Evolutionary conservation across 2,797 vertebrate genomes (phyloP).

Genomic region (Simalia tracyae): DNA sequence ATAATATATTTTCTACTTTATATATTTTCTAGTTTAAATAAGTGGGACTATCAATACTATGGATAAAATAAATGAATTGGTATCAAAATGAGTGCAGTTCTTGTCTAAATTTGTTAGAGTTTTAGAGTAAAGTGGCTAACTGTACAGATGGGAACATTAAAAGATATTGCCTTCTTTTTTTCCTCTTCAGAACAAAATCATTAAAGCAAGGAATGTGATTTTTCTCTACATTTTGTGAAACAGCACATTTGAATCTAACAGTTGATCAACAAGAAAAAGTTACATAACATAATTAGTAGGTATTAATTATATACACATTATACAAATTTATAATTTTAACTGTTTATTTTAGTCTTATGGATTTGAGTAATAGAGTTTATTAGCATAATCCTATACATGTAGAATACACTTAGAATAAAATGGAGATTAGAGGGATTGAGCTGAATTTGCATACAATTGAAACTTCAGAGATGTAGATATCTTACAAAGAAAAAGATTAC

Average conservation of each 20-base stretch:
- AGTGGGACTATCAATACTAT: background rate
- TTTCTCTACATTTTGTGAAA: background rate
- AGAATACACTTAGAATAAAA: background rate
- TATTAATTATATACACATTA: background rate
- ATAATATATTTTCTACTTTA: background rate
- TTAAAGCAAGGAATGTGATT: background rate
- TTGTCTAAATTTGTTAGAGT: background rate
- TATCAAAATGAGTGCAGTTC: background rate
- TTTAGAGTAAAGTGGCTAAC: background rate
- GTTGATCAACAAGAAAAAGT: background rate
- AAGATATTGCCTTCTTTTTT: background rate
- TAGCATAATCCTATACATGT: background rate
- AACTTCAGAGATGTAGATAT: background rate
- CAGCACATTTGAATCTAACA: background rate
- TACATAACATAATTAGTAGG: background rate
- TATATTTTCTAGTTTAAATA: background rate
- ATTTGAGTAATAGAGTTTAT: background rate
- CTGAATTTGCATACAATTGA: background rate
- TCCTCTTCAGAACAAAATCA: background rate
- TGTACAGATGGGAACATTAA: background rate
- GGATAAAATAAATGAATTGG: background rate
- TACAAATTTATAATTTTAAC: background rate
- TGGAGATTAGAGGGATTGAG: background rate
- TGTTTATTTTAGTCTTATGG: background rate
- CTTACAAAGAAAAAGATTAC: background rate